phyloP scores from a whole-genome alignment of 2,888 invertebrate species.

The Salpingus planirostris region DNA sequence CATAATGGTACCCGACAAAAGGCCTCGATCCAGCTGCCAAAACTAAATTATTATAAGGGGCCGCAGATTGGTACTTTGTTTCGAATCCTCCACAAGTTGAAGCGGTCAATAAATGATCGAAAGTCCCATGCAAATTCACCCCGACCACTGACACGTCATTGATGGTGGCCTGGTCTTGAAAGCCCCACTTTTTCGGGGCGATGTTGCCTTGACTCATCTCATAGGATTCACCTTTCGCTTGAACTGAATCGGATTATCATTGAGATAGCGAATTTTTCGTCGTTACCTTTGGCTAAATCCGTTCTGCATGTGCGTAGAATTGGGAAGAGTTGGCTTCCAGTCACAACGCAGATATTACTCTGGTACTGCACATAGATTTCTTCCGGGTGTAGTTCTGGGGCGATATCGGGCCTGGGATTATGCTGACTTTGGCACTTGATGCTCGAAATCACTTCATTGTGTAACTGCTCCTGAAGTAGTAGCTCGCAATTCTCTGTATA shows the following conservation, averaged over 20 bases:
- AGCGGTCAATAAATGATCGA: constrained; percentile 78
- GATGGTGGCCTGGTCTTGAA: constrained; percentile 63
- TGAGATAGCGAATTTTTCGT: constrained; percentile 2
- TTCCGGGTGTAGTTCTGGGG: constrained; percentile 43
- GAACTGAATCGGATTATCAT: constrained; percentile 43
- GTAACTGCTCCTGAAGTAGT: constrained; percentile 74
- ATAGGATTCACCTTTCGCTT: constrained; percentile 57
- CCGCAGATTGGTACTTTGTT: constrained; percentile 61
- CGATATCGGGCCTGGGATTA: constrained; percentile 40
- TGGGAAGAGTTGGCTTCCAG: constrained; percentile 70
- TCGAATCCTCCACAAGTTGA: constrained; percentile 69
- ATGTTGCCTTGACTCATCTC: constrained; percentile 53
- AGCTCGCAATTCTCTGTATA: constrained; percentile 82
- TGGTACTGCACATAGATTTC: constrained; percentile 69
- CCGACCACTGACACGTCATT: constrained; percentile 74
- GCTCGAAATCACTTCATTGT: constrained; percentile 67
- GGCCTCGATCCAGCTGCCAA: constrained; percentile 74
- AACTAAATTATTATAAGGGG: constrained; percentile 67
- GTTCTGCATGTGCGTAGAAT: constrained; percentile 69
- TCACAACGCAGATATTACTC: constrained; percentile 62
- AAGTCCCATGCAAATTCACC: constrained; percentile 61
- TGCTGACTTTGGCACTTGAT: constrained; percentile 70
- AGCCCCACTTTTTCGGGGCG: constrained; percentile 79
- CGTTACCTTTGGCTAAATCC: constrained; percentile 72
- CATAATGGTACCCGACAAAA: constrained; percentile 82